phyloP scores from a whole-genome alignment of 2,888 invertebrate species.

The Agriopis aurantiaria region DNA sequence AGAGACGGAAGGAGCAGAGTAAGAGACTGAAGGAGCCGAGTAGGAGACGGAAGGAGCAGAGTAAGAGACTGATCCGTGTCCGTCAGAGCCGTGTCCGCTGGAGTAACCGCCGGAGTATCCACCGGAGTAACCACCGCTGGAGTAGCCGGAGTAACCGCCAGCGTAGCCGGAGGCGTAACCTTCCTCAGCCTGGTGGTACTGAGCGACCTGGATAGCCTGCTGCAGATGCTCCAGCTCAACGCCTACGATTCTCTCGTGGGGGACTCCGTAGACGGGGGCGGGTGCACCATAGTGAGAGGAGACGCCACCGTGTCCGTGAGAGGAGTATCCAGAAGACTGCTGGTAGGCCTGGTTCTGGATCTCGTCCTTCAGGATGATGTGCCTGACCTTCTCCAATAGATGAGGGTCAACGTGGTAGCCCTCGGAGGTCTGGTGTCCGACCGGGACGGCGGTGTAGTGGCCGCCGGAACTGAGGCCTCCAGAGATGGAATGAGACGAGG shows the following conservation, averaged over 20 bases:
- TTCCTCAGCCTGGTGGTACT: conserved; percentile 91
- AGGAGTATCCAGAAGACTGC: conserved; percentile 80
- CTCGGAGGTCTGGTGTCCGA: conserved; percentile 92
- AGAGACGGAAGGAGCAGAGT: conserved; percentile 61
- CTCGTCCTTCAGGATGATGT: conserved; percentile 94
- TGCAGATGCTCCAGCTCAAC: conserved; percentile 94
- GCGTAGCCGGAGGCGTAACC: conserved; percentile 74
- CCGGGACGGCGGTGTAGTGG: conserved; percentile 91
- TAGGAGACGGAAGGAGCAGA: conserved; percentile 63
- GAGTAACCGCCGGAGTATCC: conserved; percentile 59
- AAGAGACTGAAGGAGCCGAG: conserved; percentile 56
- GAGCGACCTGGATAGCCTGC: conserved; percentile 95
- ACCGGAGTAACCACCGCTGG: conserved; percentile 52
- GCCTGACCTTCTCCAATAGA: conserved; percentile 93
- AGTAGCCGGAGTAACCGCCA: conserved; percentile 67
- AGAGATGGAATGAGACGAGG: conserved; percentile 87
- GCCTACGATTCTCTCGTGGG: conserved; percentile 90
- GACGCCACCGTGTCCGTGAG: conserved; percentile 80
- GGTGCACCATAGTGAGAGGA: conserved; percentile 91
- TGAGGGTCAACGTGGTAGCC: conserved; percentile 93
- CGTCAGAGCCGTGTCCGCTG: conserved; percentile 59
- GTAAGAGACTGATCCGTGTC: conserved; percentile 61
- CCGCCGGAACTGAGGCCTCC: conserved; percentile 89
- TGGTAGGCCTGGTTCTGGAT: conserved; percentile 83
- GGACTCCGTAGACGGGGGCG: conserved; percentile 89